Evolutionary conservation across 1,140 invertebrate species (phyloP).

Genomic region (Metaphire vulgaris): DNA sequence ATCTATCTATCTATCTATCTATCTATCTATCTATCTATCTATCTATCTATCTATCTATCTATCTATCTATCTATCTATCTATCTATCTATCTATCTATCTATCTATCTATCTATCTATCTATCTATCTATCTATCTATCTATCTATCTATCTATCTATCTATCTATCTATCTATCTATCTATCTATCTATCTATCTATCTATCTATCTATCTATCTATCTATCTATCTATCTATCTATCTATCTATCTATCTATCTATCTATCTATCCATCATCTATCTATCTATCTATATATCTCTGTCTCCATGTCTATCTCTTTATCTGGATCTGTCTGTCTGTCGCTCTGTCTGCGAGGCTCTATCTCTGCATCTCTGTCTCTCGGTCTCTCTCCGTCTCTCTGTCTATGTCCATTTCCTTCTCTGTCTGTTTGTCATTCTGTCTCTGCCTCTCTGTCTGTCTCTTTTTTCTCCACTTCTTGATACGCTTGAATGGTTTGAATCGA

Average conservation of each 20-base stretch:
- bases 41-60: too few relatives aligned
- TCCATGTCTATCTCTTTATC: not conserved
- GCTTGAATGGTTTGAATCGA: too few relatives aligned
- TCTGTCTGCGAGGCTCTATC: not conserved
- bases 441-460: not conserved
- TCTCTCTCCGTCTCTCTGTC: not conserved
- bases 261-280: not conserved
- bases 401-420: not conserved
- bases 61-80: too few relatives aligned
- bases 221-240: not conserved
- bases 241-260: not conserved
- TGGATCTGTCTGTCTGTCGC: not conserved
- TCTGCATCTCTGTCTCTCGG: not conserved
- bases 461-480: too few relatives aligned
- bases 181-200: not conserved
- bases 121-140: too few relatives aligned
- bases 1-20: too few relatives aligned
- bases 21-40: too few relatives aligned
- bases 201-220: not conserved
- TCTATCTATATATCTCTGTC: not conserved
- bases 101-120: too few relatives aligned
- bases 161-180: not conserved
- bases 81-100: too few relatives aligned
- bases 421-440: not conserved
- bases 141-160: not conserved